Percentiles rank a stretch among this genome's conserved stretches.
Conservation (phyloP, 2,113 vertebrate species). For the Polypterus bichir region DNA sequence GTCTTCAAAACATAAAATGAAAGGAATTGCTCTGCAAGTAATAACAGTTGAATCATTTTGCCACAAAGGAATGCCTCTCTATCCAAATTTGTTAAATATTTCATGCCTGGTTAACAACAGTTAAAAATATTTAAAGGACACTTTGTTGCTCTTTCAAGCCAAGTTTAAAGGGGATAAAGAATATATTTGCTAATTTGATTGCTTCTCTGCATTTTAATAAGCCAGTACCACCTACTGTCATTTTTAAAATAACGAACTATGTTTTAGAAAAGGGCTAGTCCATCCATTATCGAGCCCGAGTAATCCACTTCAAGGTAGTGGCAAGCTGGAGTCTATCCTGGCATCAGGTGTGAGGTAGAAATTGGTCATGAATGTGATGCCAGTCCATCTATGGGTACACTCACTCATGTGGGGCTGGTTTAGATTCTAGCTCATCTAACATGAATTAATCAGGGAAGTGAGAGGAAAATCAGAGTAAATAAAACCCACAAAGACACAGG, state of each 20-base stretch:
- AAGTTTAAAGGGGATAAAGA: constrained; percentile 1
- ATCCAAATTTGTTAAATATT: constrained; percentile 10
- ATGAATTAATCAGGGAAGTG: too few relatives aligned
- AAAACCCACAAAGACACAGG: too few relatives aligned
- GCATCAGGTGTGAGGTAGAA: too few relatives aligned
- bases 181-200: neutral
- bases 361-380: too few relatives aligned
- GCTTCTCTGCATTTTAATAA: neutral
- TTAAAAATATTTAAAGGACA: constrained; percentile 12
- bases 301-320: too few relatives aligned
- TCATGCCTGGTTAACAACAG: constrained; percentile 16
- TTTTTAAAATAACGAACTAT: neutral
- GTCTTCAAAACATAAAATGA: constrained; percentile 6
- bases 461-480: too few relatives aligned
- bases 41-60: constrained; percentile 11
- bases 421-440: too few relatives aligned
- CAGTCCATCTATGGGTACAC: too few relatives aligned
- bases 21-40: constrained; percentile 1
- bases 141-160: constrained; percentile 5
- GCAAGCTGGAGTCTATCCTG: too few relatives aligned
- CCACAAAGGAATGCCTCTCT: constrained; percentile 5
- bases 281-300: too few relatives aligned
- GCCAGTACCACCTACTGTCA: neutral
- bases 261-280: neutral
- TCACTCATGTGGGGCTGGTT: too few relatives aligned